Base-by-base conservation (phyloP, 2,888 invertebrate species). In the Carterocephalus palaemon region DNA sequence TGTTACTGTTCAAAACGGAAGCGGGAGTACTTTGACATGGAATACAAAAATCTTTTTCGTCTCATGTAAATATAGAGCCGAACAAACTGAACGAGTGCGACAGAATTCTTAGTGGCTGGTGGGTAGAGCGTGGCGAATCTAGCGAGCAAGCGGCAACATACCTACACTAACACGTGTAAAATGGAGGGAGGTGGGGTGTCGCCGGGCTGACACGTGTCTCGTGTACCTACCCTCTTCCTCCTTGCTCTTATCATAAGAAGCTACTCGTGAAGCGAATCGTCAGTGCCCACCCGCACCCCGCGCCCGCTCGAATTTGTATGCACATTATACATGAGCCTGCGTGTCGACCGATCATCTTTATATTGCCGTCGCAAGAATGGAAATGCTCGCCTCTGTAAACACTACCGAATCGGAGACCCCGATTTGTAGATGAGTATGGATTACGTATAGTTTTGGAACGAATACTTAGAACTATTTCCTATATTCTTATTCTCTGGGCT, bases 301-400 rank as follows among this genome's bases (percentile, higher is more conserved):
- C 67, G 57, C 69, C 67, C 67, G 62, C 70, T 67, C 65, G 63
- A 70, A 78, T 80, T 79, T 75, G 75, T 79, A 83, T 84, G 82
- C 77, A 82, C 83, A 83, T 83, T 76, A 81, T 74, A 80, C 78
- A 84, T 83, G 80, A 83, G 78, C 59, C 64, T 57, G 70, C 69
- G 64, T 74, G 78, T 75, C 73, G 66, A 61, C 69, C 73, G 72
- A 81, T 79, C 76, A 79, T 78, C 71, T 78, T 78, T 78, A 75
- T 75, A 75, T 75, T 72, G 70, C 67, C 62, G 60, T 67, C 63
- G 64, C 70, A 65, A 58, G 61, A 29, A 43, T 23, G 43, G 26
- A 26, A 12, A 34, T 17, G 19, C 20, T 22, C 8, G 61, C 34
- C 49, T 58, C 57, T 66, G 70, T 68, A 69, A 71, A 72, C 68